phyloP scores from a whole-genome alignment of 2,797 vertebrate genomes.

The Sebastes nivosus region DNA sequence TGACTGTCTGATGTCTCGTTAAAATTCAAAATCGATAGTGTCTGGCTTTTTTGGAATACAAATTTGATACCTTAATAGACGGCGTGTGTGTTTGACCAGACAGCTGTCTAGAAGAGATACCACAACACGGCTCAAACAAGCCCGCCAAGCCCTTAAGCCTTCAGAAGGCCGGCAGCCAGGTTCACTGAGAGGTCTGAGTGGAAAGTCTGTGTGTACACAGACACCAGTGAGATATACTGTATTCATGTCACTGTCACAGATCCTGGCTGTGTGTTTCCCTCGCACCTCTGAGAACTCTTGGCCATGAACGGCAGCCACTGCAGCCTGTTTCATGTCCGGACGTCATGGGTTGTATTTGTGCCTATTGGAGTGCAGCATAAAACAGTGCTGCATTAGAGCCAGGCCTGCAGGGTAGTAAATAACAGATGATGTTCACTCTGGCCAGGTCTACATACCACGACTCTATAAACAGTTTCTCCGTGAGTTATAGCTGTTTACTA shows the following conservation, averaged over 20 bases:
- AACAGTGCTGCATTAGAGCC: slow-evolving; percentile 64
- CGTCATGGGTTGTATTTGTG: slow-evolving; percentile 54
- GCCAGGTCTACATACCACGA: slow-evolving; percentile 77
- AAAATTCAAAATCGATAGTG: slow-evolving; percentile 58
- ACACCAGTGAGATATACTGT: slow-evolving; percentile 61
- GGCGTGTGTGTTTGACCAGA: slow-evolving; percentile 48
- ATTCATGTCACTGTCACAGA: slow-evolving; percentile 72
- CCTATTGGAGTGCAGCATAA: slow-evolving; percentile 61
- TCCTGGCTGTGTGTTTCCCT: slow-evolving; percentile 50
- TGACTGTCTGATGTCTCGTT: slow-evolving; percentile 49
- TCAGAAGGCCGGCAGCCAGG: slow-evolving; percentile 58
- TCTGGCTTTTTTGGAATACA: slow-evolving; percentile 53
- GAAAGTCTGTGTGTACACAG: slow-evolving; percentile 71
- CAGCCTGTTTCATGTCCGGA: slow-evolving; percentile 76
- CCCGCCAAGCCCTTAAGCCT: slow-evolving; percentile 53
- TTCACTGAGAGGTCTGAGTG: slow-evolving; percentile 77
- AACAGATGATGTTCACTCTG: slow-evolving; percentile 73
- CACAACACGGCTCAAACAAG: slow-evolving; percentile 43
- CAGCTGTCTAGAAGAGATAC: slow-evolving; percentile 58
- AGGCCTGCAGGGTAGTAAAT: slow-evolving; percentile 73
- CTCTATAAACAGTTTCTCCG: slow-evolving; percentile 75
- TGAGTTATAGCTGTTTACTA: slow-evolving; percentile 82
- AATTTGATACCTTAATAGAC: slow-evolving; percentile 55
- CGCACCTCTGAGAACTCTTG: slow-evolving; percentile 60
- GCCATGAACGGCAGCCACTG: slow-evolving; percentile 48